Evolutionary conservation across 2,888 invertebrate genomes (phyloP).

Genomic region (Archaeoteleia sp.): DNA sequence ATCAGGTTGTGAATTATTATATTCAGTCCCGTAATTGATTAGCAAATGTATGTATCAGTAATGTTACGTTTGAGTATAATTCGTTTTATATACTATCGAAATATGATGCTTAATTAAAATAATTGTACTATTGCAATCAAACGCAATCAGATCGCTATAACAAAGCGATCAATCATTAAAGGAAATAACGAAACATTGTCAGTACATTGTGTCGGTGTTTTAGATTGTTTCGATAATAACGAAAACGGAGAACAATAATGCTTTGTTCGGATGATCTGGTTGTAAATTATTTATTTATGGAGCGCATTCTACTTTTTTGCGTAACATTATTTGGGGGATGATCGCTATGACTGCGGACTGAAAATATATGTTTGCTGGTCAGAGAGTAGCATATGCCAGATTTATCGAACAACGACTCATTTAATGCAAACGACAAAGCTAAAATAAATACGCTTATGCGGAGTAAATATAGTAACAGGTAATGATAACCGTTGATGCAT

Average conservation of each 20-base stretch:
- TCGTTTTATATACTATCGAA: too few species aligned
- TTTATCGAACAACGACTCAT: conserved; percentile 37
- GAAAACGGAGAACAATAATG: conserved; percentile 3
- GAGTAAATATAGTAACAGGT: conserved; percentile 37
- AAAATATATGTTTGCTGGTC: conserved; percentile 16
- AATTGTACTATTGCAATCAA: too few species aligned
- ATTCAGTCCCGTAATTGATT: too few species aligned
- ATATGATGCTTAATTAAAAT: too few species aligned
- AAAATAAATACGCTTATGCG: conserved; percentile 49
- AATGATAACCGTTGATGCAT: conserved; percentile 47
- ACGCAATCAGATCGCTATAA: too few species aligned
- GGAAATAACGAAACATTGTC: too few species aligned
- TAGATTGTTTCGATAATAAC: conserved; percentile 5
- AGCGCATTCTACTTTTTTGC: conserved; percentile 18
- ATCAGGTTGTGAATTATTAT: too few species aligned
- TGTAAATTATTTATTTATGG: conserved; percentile 39
- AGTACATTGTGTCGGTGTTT: neutral
- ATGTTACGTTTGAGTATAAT: too few species aligned
- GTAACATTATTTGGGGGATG: conserved; percentile 15
- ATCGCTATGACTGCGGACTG: conserved; percentile 8
- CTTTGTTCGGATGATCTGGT: conserved; percentile 11
- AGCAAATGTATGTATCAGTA: too few species aligned
- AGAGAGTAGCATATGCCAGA: conserved; percentile 15
- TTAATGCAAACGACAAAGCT: conserved; percentile 38
- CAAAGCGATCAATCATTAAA: too few species aligned